Base-by-base conservation (phyloP, 2,113 vertebrate genomes). In the Lanius collurio region DNA sequence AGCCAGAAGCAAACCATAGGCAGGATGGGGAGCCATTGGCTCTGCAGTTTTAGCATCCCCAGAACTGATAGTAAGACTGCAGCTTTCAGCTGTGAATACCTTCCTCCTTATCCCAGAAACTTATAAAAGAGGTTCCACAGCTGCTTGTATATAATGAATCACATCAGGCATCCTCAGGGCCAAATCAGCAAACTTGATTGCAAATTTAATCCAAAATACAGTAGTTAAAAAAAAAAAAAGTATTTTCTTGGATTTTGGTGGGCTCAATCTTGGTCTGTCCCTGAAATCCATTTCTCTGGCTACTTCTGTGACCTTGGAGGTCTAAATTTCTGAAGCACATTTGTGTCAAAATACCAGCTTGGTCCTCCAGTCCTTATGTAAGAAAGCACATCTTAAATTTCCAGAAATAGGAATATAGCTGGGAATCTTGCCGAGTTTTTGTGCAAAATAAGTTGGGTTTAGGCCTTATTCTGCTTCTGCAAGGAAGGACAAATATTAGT, bases 1-100 rank as follows among this genome's bases (percentile, higher is more conserved):
- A 96, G 83, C 55, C 59, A 90, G 89, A 91, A 97, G 78, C 47
- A 87, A 95, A 63, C n/a, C 57, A 60, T 35, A 74, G 37, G 37
- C 50, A 74, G 21, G 39, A 63, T 75, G 69, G 56, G 79, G 62
- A 94, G 62, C 46, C 28, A 20, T 28, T 10, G 31, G 50, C 62
- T 91, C 14, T 30, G 35, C 46, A 95, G 23, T 28, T 68, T 83
- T 56, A 63, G 13, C 53, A 56, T 91, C 57, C 33, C 50, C 33
- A 59, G 73, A 86, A 41, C 68, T 90, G 47, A 80, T 15, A 90
- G 44, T 24, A 83, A 30, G n/a, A 80, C 19, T 31, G 17, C 23
- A 83, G 16, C 21, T 94, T 77, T 94, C 77, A 88, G 42, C 24
- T 62, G 17, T 52, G 16, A 95, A 35, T 41, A 28, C 31, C 13